phyloP scores from a whole-genome alignment of 2,113 vertebrate species.

The Chlorodrepanis virens region DNA sequence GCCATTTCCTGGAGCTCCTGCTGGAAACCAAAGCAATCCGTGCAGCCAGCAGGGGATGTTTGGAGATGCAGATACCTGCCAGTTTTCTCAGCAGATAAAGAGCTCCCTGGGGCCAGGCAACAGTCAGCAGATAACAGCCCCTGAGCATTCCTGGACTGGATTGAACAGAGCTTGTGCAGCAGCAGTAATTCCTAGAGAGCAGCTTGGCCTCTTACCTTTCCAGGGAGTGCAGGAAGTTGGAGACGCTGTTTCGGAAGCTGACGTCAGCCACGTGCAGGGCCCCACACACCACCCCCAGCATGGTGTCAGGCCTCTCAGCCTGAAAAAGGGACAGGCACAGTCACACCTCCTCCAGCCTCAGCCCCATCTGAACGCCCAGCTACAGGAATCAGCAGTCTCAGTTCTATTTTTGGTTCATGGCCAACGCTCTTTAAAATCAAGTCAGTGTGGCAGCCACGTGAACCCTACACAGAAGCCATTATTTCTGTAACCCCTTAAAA shows the following conservation, averaged over 20 bases:
- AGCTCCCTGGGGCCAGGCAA: background rate
- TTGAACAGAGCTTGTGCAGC: background rate
- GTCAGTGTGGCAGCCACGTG: background rate
- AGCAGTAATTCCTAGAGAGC: background rate
- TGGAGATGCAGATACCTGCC: background rate
- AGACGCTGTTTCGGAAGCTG: constrained; percentile 91
- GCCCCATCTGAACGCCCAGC: background rate
- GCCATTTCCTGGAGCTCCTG: background rate
- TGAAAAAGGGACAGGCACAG: constrained; percentile 31
- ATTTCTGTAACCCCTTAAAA: background rate
- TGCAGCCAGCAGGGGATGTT: background rate
- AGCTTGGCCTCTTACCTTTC: constrained; percentile 81
- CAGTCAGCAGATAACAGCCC: background rate
- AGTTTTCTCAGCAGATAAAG: background rate
- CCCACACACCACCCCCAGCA: constrained; percentile 94
- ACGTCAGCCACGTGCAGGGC: constrained; percentile 96
- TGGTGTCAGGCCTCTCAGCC: constrained; percentile 96
- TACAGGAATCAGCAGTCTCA: background rate
- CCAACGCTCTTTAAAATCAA: background rate
- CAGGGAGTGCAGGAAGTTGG: constrained; percentile 96
- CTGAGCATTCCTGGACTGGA: background rate
- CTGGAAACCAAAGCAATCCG: background rate
- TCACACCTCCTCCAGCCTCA: background rate
- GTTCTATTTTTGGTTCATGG: background rate
- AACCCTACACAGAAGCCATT: background rate